Conservation (phyloP, 1,140 invertebrate genomes). For the Camponotus pennsylvanicus region DNA sequence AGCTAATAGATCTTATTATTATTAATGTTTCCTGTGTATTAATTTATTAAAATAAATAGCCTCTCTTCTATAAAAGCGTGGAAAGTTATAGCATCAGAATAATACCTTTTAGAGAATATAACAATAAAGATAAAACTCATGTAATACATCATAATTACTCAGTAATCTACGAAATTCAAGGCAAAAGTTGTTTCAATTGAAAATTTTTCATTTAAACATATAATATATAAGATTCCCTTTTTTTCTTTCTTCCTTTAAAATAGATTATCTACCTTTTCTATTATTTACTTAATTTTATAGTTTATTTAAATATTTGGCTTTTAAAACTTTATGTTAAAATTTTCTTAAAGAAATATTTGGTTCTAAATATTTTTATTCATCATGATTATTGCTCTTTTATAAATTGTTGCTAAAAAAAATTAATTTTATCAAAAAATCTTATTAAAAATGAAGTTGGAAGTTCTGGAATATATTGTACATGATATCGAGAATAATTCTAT, state of each 20-base stretch:
- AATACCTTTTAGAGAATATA: not conserved
- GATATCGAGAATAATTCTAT: slow-evolving; percentile 24
- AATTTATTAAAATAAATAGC: slow-evolving; percentile 55
- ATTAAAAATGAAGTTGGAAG: not conserved
- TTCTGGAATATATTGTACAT: not conserved
- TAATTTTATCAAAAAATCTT: not conserved
- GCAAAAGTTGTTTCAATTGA: not conserved
- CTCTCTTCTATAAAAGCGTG: not conserved
- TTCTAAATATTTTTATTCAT: not conserved
- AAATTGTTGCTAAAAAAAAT: not conserved
- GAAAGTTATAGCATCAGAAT: not conserved
- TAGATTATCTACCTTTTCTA: not conserved
- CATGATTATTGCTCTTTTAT: not conserved
- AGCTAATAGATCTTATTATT: slow-evolving; percentile 63
- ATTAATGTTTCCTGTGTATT: slow-evolving; percentile 21
- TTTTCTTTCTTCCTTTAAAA: too few relatives aligned
- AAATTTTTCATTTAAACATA: not conserved
- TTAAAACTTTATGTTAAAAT: not conserved
- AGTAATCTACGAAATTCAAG: not conserved
- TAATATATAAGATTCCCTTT: not conserved
- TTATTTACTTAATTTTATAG: not conserved
- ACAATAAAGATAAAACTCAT: not conserved
- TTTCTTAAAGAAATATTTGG: not conserved
- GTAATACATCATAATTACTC: slow-evolving; percentile 13
- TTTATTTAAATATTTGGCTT: not conserved